These are phyloP conservation scores for Sussaba pulchella DNA, from an alignment of 2,888 invertebrate genomes.

Conservation along the genomic window DNA sequence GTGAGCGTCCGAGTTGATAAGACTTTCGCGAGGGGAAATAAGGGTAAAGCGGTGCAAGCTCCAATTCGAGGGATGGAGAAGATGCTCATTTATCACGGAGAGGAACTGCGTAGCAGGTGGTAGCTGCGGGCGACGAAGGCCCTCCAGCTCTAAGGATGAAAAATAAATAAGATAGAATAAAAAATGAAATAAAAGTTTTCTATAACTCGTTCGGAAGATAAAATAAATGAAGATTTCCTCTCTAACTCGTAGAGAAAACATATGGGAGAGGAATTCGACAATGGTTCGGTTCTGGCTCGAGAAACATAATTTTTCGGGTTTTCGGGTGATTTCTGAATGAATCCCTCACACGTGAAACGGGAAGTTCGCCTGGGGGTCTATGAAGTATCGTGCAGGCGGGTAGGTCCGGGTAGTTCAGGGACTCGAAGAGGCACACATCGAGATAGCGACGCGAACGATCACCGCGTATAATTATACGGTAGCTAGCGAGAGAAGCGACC, in stretches of 20 bases:
- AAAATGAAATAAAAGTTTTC: slow-evolving; percentile 28
- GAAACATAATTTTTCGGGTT: slow-evolving; percentile 46
- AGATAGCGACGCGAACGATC: slow-evolving; percentile 73
- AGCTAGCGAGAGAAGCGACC: slow-evolving; percentile 76
- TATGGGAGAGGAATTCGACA: slow-evolving; percentile 19
- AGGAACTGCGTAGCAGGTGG: slow-evolving; percentile 77
- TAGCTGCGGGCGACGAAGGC: slow-evolving; percentile 52
- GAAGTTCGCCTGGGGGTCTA: slow-evolving; percentile 73
- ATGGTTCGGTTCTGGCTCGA: slow-evolving; percentile 33
- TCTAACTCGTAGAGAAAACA: slow-evolving; percentile 35
- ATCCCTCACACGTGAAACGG: slow-evolving; percentile 64
- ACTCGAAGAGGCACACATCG: slow-evolving; percentile 52
- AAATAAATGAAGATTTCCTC: too few species aligned
- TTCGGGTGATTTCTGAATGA: slow-evolving; percentile 54
- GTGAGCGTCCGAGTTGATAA: slow-evolving; percentile 79
- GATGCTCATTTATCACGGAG: slow-evolving; percentile 80
- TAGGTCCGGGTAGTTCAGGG: slow-evolving; percentile 68
- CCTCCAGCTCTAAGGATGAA: slow-evolving; percentile 1
- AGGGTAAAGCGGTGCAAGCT: slow-evolving; percentile 42
- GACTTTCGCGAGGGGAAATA: slow-evolving; percentile 71
- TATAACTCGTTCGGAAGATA: too few species aligned
- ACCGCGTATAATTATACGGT: slow-evolving; percentile 82
- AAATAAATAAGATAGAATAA: background rate
- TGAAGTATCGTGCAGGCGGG: slow-evolving; percentile 73
- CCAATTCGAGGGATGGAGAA: slow-evolving; percentile 71